Conservation (phyloP, 2,888 invertebrate species). For the Ennomos fuscantarius region DNA sequence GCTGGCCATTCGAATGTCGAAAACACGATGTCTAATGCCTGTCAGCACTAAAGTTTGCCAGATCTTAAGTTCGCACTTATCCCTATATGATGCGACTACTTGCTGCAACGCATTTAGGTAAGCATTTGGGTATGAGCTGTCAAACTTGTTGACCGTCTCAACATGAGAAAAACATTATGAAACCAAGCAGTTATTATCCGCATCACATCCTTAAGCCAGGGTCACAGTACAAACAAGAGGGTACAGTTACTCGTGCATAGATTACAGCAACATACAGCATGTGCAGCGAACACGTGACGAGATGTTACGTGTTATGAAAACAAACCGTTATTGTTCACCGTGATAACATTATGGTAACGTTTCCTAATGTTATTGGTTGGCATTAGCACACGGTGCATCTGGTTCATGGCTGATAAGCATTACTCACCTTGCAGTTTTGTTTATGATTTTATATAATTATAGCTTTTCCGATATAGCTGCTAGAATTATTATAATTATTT, state of each 20-base stretch:
- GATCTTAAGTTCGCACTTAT: no score
- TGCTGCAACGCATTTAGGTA: no score
- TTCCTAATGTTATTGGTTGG: conserved; percentile 16
- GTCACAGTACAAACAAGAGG: background rate
- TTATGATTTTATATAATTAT: background rate
- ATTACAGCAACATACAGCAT: conserved; percentile 20
- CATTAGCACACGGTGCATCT: conserved; percentile 10
- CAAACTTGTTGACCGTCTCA: no score
- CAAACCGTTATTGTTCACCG: conserved; percentile 21
- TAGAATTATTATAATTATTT: no score
- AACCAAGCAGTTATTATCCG: no score
- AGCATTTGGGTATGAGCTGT: no score
- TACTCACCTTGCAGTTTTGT: background rate
- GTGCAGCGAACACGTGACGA: conserved; percentile 21
- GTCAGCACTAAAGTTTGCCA: no score
- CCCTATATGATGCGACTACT: no score
- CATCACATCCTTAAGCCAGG: no score
- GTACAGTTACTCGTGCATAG: conserved; percentile 13
- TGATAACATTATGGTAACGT: conserved; percentile 21
- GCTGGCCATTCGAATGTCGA: no score
- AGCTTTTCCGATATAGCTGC: background rate
- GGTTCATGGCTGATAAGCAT: conserved; percentile 20
- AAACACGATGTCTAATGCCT: no score
- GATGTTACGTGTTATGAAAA: conserved; percentile 22
- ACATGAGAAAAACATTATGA: no score